Evolutionary conservation across 2,113 vertebrate genomes (phyloP), one percentile per base, ranked within the genome.

Genomic region (Paracanthobrama guichenoti): DNA sequence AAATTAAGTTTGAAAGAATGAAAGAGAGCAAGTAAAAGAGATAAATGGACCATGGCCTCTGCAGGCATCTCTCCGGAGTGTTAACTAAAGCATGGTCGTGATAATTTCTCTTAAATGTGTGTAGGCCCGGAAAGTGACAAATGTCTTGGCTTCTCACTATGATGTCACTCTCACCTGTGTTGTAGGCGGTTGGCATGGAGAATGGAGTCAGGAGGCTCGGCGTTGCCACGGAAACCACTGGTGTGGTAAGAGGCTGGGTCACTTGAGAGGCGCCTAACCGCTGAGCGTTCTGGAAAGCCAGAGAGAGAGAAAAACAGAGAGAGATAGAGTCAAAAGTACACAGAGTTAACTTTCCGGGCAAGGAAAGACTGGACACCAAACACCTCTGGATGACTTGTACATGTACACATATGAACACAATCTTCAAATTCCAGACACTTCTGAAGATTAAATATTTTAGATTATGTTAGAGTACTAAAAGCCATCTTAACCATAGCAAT

Each of bases 201-300:
- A 95, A 95, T 71, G 93, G 94, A 89, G 97, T 94, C 89, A 99
- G 90, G 86, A 96, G 97, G 91, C 97, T 96, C 64, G 98, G 95
- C 0, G 98, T 98, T 87, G 97, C 96, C 0, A 98, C 96, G 83
- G 97, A 96, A 87, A 98, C 95, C 87, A 98, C 95, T 0, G 97
- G 97, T 0, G 98, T 98, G 91, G 95, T 97, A 92, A 99, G 98
- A 0, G 96, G 93, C 0, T 98, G 96, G 18, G 93, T 91, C 91
- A 92, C 91, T 87, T 97, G 97, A 81, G 96, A 96, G 91, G 91
- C 92, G 4, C 95, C 94, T 83, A 98, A 92, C 91, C 96, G 92
- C 93, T 97, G 98, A 53, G 96, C 94, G 89, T 96, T 97, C 94
- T 97, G 96, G 94, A 94, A 93, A 18, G 44, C 91, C 76, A 91